Conservation (phyloP, 2,113 vertebrate species). For the Zapornia atra region DNA sequence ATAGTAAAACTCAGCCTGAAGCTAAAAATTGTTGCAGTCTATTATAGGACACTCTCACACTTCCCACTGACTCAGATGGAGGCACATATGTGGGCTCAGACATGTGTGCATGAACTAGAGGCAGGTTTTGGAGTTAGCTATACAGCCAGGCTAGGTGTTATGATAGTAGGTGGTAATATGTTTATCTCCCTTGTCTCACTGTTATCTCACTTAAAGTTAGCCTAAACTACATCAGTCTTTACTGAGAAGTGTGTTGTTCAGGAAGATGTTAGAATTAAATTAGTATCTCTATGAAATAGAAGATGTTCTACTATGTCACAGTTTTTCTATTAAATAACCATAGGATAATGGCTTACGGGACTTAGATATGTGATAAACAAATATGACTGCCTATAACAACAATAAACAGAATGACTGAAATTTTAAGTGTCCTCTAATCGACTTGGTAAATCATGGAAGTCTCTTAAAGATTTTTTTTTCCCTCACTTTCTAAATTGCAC, state of each 20-base stretch:
- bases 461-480: neutral
- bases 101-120: neutral
- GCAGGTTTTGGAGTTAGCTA: neutral
- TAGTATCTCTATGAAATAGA: fast-evolving
- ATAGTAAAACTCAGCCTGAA: conserved; percentile 26
- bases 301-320: neutral
- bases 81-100: conserved; percentile 8
- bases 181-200: neutral
- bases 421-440: neutral
- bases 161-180: neutral
- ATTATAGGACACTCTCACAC: neutral
- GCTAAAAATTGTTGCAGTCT: neutral
- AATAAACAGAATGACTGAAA: neutral
- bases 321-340: neutral
- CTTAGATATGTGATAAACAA: neutral
- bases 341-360: fast-evolving
- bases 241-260: neutral
- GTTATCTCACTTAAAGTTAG: neutral
- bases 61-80: conserved; percentile 29
- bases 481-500: neutral
- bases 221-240: neutral
- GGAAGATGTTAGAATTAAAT: neutral
- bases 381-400: neutral
- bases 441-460: neutral
- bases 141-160: neutral